Base-by-base conservation (phyloP, 1,140 invertebrate species). In the Mamestra configurata region DNA sequence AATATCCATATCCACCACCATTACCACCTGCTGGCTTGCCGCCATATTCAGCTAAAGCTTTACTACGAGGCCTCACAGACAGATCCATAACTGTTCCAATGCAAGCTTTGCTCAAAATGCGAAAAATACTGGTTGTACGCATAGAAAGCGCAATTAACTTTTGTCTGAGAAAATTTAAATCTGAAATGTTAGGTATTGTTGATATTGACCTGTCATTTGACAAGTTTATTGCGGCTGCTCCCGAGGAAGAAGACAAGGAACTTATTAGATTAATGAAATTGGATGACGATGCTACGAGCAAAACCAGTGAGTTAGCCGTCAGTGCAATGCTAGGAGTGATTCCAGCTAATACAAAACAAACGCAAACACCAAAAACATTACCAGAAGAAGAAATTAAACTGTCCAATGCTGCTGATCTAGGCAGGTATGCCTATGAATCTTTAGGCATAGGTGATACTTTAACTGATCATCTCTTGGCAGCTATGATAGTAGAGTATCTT, bases 401-500 rank as follows among this genome's bases (percentile, higher is more conserved):
- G 55, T 95, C 95, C 2, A 70, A 86, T 59, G 57, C 93, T 10
- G 96, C 96, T 15, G 90, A 95, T 27, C 85, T 97, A 10, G 96
- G 96, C 0, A 95, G 95, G 87, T 94, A 95, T 84, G 94, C 95
- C 22, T 95, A 96, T 76, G 94, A 96, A 88, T 87, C 92, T 40
- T 88, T 97, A 22, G 89, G 85, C 68, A 82, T 90, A 57, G 96
- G 96, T 8, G 87, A 96, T 49, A 86, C 92, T 27, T 85, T 97
- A 53, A 94, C 95, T 24, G 95, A 96, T 86, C 89, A 96, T 81
- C 88, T 96, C 10, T 75, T 95, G 40, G 93, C 95, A 0, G 95
- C 95, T 20, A 96, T 96, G 85, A 88, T 97, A 68, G 89, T 96
- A 1, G 96, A 96, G 82, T 97, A 96, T 85, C 80, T 97, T 20